Base-by-base conservation (phyloP, 2,888 invertebrate genomes). In the Synanthedon tipuliformis region DNA sequence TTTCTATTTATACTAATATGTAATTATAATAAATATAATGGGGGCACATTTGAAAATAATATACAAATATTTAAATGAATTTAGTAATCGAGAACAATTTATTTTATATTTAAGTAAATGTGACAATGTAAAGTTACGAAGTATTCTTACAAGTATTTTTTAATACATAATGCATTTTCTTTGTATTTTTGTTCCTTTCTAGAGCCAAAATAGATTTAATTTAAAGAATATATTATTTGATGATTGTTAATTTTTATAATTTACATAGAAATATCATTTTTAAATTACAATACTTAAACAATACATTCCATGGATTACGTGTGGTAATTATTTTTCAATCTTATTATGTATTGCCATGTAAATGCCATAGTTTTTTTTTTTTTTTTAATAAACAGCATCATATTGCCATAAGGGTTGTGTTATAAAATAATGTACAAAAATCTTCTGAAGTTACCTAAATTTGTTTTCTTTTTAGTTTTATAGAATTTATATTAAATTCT, bases 401-500 rank as follows among this genome's bases (percentile, higher is more conserved):
- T 50, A 34, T 80, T 84, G 85, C 85, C 83, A 81, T 77, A 62
- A 68, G 82, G 34, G 84, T 85, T 85, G 85, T 86, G 83, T 85
- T 81, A 75, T 70, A 56, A 15, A 16, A 50, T 73, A 69, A 65
- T 81, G 80, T 85, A 84, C 81, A 84, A 82, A 81, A 73, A 68
- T 70, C 58, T 74, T 71, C 23, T 76, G 64, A 70, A 80, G 85
- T 86, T 86, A 85, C 85, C 86, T 76, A 78, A 79, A 81, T 62
- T 61, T 51, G 72, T 75, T 71, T 73, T 61, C 70, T 66, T 71
- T 69, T 77, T 74, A 72, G 70, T 70, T 74, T 68, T 72, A 71
- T 71, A 75, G 76, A 79, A 79, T 81, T 81, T 83, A 83, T 82
- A 81, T 82, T 80, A 78, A 82, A 82, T 82, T 84, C 81, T 80